phyloP scores from a whole-genome alignment of 2,888 invertebrate species.

The Diaperis boleti region DNA sequence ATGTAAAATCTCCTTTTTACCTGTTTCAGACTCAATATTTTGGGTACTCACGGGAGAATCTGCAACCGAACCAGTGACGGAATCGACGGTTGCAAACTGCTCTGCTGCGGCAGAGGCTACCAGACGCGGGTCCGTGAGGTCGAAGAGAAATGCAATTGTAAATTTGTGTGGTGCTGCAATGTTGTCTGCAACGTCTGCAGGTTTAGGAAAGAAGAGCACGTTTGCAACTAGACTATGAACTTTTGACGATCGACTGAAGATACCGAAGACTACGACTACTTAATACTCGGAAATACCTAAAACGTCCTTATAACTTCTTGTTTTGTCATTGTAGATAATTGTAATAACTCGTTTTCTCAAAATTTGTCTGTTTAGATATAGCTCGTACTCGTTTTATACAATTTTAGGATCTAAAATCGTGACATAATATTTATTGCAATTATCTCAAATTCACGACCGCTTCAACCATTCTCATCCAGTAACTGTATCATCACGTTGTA shows the following conservation, averaged over 20 bases:
- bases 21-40: conserved; percentile 77
- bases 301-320: conserved; percentile 28
- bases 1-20: background rate
- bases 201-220: conserved; percentile 84
- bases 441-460: conserved; percentile 34
- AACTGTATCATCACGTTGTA: conserved; percentile 50
- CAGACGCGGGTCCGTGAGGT: conserved; percentile 86
- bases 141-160: conserved; percentile 89
- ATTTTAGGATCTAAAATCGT: conserved; percentile 24
- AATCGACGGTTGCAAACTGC: conserved; percentile 86
- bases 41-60: conserved; percentile 84
- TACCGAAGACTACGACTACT: conserved; percentile 40
- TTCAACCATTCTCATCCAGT: conserved; percentile 39
- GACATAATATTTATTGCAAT: conserved; percentile 28
- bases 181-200: conserved; percentile 88
- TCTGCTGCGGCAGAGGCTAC: conserved; percentile 91
- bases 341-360: conserved; percentile 29
- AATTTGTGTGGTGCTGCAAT: conserved; percentile 92
- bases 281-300: conserved; percentile 35
- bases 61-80: conserved; percentile 89
- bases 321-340: conserved; percentile 36
- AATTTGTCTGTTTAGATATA: conserved; percentile 37
- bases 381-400: conserved; percentile 29
- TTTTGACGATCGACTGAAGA: conserved; percentile 47
- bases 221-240: conserved; percentile 78